Evolutionary conservation across 2,797 vertebrate species (phyloP), one percentile per base, ranked within the genome.

Genomic region (Halcyon chelicuti): DNA sequence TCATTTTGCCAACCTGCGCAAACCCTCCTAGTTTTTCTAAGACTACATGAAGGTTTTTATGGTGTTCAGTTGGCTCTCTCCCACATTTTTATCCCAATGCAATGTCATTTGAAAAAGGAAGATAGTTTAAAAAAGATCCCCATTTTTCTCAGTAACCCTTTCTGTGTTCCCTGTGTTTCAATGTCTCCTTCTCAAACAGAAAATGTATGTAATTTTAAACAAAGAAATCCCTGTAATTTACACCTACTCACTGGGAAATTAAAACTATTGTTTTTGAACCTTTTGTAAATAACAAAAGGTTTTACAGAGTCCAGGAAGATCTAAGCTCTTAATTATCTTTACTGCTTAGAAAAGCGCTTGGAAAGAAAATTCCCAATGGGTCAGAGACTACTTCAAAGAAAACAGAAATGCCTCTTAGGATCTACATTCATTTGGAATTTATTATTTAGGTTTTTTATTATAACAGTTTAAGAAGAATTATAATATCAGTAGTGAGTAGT

Each of bases 111-210:
- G 5, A 4, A 3, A 52, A 54, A 76, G 21, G 1, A 39, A 51
- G 2, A 23, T 11, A 4, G 4, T 67, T 86, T 33, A 0, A 0
- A 14, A 67, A 82, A 49, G 1, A 19, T 7, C 0, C 2, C 2
- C 1, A 22, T 74, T 89, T 57, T 49, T 67, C 26, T 86, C 18
- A 31, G 9, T 35, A 86, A 87, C 5, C 2, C 23, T 20, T 51
- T 80, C 28, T 29, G 25, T 70, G 18, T 78, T 68, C 66, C 78
- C 12, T 17, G 13, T 46, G 60, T 46, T 74, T 7, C 28, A 83
- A 20, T 35, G 25, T 4, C 14, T 88, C 35, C 20, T 78, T 19
- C 26, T 77, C 39, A 68, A 74, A 71, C 2, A 49, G 8, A 85
- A 88, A 84, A 86, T 78, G 29, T 52, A 7, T 26, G 20, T 46